These are phyloP conservation scores for Heterochromis multidens DNA, from an alignment of 2,113 vertebrate species.

Conservation along the genomic window DNA sequence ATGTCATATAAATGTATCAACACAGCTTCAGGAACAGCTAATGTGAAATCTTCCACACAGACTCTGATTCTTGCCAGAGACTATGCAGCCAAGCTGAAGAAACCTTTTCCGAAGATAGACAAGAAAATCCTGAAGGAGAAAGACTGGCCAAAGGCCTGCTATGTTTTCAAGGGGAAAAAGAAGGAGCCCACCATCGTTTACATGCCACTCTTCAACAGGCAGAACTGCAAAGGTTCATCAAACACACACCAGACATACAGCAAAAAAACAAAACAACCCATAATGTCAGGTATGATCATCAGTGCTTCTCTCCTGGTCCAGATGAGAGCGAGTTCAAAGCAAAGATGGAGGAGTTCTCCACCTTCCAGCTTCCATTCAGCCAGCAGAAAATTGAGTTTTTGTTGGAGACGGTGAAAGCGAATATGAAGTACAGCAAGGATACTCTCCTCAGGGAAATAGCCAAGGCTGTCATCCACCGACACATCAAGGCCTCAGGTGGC, in stretches of 20 bases:
- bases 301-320: background rate
- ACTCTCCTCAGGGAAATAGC: slow-evolving; percentile 46
- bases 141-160: slow-evolving; percentile 53
- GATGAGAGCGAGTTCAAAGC: slow-evolving; percentile 1
- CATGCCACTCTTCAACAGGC: slow-evolving; percentile 65
- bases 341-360: slow-evolving; percentile 51
- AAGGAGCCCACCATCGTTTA: slow-evolving; percentile 46
- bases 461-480: slow-evolving; percentile 20
- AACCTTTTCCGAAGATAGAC: slow-evolving; percentile 54
- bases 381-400: slow-evolving; percentile 28
- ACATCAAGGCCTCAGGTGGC: background rate
- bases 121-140: slow-evolving; percentile 35
- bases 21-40: background rate
- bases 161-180: slow-evolving; percentile 51
- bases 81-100: slow-evolving; percentile 41
- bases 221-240: slow-evolving; percentile 58
- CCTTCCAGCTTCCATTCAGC: slow-evolving; percentile 46
- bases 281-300: background rate
- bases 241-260: background rate
- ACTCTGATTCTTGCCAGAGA: slow-evolving; percentile 55
- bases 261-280: background rate
- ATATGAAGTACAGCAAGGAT: slow-evolving; percentile 53
- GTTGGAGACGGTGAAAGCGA: slow-evolving; percentile 30
- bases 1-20: background rate
- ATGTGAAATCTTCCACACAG: slow-evolving; percentile 17